A percentile compares a stretch with the other conserved stretches of the same genome.
Conservation (phyloP, 2,797 vertebrate species). For the Sternarchorhynchus goeldii region DNA sequence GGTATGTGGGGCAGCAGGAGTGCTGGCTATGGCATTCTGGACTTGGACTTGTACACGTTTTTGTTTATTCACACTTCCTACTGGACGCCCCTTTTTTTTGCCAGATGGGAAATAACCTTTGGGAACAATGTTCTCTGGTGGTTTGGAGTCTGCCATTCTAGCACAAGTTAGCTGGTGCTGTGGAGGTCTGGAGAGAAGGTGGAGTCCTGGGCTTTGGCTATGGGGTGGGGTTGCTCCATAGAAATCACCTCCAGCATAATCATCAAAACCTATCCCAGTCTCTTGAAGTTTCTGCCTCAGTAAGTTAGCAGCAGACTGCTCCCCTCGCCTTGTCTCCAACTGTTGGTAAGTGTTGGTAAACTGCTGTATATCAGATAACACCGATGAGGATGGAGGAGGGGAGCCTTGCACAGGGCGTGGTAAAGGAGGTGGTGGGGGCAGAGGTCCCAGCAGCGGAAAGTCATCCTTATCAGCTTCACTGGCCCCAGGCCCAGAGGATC, state of each 20-base stretch:
- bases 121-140: conserved; percentile 76
- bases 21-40: conserved; percentile 57
- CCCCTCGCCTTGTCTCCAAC: conserved; percentile 77
- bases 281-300: conserved; percentile 80
- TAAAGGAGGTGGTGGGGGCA: conserved; percentile 79
- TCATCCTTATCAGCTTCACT: conserved; percentile 73
- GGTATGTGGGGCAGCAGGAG: conserved; percentile 53
- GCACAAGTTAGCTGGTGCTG: conserved; percentile 71
- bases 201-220: conserved; percentile 69
- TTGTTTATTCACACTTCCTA: conserved; percentile 98
- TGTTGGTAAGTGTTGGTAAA: conserved; percentile 83
- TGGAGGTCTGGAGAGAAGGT: conserved; percentile 71
- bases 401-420: conserved; percentile 79
- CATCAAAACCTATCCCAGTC: conserved; percentile 76
- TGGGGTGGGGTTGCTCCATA: conserved; percentile 71
- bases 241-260: conserved; percentile 77
- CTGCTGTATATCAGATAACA: conserved; percentile 81
- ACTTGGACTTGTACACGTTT: conserved; percentile 80
- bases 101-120: conserved; percentile 99
- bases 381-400: conserved; percentile 79
- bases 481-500: conserved; percentile 64
- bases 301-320: conserved; percentile 77
- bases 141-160: conserved; percentile 72
- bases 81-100: conserved; percentile 96
- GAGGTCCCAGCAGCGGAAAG: conserved; percentile 76